Evolutionary conservation across 2,888 invertebrate genomes (phyloP).

Genomic region (Rhagophthalmus giganteus): DNA sequence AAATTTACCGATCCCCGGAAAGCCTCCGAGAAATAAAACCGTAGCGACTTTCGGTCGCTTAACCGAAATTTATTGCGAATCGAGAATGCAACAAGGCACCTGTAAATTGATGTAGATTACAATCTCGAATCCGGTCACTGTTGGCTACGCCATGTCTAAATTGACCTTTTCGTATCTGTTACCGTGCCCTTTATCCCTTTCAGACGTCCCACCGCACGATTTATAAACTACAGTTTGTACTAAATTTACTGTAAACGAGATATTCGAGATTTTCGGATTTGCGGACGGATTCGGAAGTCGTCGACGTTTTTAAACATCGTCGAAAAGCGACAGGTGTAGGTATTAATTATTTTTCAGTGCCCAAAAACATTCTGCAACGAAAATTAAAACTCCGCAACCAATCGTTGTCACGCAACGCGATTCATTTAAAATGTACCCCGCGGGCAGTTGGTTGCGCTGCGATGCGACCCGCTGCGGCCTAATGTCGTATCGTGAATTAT

Average conservation of each 20-base stretch:
- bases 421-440: too few relatives aligned
- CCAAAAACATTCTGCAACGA: too few relatives aligned
- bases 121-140: constrained; percentile 19
- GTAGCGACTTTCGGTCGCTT: constrained; percentile 5
- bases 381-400: too few relatives aligned
- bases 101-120: constrained; percentile 26
- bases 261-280: neutral
- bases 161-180: constrained; percentile 23
- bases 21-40: constrained; percentile 4
- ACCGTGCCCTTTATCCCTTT: constrained; percentile 6
- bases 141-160: constrained; percentile 13
- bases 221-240: neutral
- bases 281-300: too few relatives aligned
- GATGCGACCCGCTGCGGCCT: too few relatives aligned
- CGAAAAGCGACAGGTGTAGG: too few relatives aligned
- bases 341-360: too few relatives aligned
- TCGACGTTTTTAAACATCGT: too few relatives aligned
- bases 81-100: constrained; percentile 26
- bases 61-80: constrained; percentile 20
- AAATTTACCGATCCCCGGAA: neutral
- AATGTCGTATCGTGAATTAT: too few relatives aligned
- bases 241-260: neutral
- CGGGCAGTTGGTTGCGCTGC: too few relatives aligned
- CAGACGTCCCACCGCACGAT: neutral
- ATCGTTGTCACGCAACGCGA: too few relatives aligned